Evolutionary conservation across 1,140 invertebrate genomes (phyloP).

Genomic region (Bombus difficillimus): DNA sequence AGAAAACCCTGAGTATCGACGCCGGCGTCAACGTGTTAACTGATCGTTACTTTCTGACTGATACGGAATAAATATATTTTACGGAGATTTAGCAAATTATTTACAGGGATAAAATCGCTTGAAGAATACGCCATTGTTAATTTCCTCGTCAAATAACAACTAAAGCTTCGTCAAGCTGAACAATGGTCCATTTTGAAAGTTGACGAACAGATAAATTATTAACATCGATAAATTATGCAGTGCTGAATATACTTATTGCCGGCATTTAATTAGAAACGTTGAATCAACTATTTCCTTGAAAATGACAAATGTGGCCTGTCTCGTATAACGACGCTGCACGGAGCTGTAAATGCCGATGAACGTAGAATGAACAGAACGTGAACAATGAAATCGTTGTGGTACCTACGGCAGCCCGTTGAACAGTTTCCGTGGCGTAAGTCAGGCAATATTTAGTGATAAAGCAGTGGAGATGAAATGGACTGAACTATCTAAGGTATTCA

Average conservation of each 20-base stretch:
- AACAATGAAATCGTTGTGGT: conserved; percentile 60
- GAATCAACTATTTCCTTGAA: conserved; percentile 30
- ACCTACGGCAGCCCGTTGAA: conserved; percentile 10
- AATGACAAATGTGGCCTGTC: conserved; percentile 3
- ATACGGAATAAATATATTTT: too few relatives aligned
- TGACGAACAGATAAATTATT: neutral
- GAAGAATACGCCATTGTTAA: neutral
- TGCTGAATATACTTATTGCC: conserved; percentile 3
- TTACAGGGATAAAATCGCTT: neutral
- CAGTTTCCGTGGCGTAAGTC: conserved; percentile 48
- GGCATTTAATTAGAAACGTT: conserved; percentile 26
- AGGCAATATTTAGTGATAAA: conserved; percentile 65
- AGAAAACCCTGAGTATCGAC: too few relatives aligned
- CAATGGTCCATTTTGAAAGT: neutral
- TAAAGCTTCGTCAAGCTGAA: neutral
- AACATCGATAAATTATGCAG: neutral
- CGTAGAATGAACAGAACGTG: conserved; percentile 43
- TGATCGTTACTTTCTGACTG: too few relatives aligned
- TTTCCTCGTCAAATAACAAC: neutral
- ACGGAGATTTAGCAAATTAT: neutral
- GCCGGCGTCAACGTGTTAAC: too few relatives aligned
- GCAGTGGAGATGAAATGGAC: conserved; percentile 56
- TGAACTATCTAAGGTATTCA: conserved; percentile 64
- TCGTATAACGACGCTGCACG: neutral
- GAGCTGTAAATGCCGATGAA: conserved; percentile 32